phyloP scores from a whole-genome alignment of 1,140 invertebrate genomes.

The Drosophila auraria region DNA sequence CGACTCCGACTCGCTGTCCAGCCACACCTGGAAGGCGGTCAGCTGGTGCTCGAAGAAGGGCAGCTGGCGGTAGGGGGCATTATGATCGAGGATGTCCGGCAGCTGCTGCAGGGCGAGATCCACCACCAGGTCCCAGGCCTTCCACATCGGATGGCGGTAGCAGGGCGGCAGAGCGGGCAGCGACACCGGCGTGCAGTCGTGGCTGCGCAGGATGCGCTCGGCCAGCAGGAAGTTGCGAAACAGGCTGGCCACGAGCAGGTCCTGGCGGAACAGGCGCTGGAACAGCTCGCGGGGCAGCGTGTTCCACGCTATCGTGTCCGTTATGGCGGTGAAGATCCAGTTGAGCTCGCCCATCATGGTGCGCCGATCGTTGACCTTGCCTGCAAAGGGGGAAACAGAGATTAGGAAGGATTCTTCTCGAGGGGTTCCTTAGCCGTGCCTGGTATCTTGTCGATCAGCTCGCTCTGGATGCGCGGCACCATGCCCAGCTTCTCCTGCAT shows the following conservation, averaged over 20 bases:
- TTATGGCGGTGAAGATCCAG: slow-evolving; percentile 99
- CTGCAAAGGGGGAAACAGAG: slow-evolving; percentile 76
- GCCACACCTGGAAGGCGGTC: slow-evolving; percentile 99
- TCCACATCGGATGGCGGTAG: slow-evolving; percentile 96
- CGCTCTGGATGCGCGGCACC: slow-evolving; percentile 92
- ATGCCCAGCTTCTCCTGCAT: slow-evolving; percentile 92
- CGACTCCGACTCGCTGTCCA: slow-evolving; percentile 91
- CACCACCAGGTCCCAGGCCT: slow-evolving; percentile 98
- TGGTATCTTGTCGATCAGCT: slow-evolving; percentile 97
- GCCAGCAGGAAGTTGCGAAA: slow-evolving; percentile 99
- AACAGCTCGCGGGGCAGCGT: slow-evolving; percentile 96
- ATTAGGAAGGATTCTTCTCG: not conserved
- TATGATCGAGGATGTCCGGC: slow-evolving; percentile 89
- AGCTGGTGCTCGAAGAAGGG: slow-evolving; percentile 99
- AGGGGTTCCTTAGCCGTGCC: not conserved
- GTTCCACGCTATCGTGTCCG: slow-evolving; percentile 99
- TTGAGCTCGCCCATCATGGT: slow-evolving; percentile 99
- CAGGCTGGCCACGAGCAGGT: slow-evolving; percentile 98
- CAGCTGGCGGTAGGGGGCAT: slow-evolving; percentile 90
- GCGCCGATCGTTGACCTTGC: slow-evolving; percentile 96
- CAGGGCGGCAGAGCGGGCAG: slow-evolving; percentile 95
- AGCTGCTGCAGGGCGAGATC: slow-evolving; percentile 97
- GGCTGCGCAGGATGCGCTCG: slow-evolving; percentile 97
- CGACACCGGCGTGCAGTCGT: slow-evolving; percentile 98
- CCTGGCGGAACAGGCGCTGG: slow-evolving; percentile 98